Conservation (phyloP, 2,888 invertebrate genomes). For the Boloria selene region DNA sequence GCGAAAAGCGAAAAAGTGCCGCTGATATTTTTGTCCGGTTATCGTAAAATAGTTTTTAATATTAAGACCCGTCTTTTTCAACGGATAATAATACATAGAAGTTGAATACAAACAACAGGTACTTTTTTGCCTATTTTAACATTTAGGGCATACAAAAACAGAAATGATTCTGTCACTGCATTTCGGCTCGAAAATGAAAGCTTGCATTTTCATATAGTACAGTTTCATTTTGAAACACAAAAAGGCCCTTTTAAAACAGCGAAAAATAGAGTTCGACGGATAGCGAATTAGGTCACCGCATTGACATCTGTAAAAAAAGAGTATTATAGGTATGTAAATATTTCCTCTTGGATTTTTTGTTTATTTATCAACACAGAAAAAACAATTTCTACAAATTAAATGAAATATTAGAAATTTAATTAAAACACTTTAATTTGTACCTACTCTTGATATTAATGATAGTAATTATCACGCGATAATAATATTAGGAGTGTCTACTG, state of each 20-base stretch:
- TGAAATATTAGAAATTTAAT: too few relatives aligned
- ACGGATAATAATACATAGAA: too few relatives aligned
- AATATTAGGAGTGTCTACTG: too few relatives aligned
- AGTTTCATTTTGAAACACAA: constrained; percentile 28
- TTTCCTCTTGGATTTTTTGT: neutral
- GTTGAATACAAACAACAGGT: constrained; percentile 10
- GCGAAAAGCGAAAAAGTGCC: too few relatives aligned
- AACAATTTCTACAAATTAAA: too few relatives aligned
- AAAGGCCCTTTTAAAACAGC: constrained; percentile 25
- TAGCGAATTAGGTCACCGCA: constrained; percentile 27
- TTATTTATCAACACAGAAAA: neutral
- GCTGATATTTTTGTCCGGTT: too few relatives aligned
- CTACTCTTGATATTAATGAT: too few relatives aligned
- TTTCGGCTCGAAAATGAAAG: constrained; percentile 26
- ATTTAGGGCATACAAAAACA: constrained; percentile 28
- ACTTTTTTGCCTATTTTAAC: constrained; percentile 18
- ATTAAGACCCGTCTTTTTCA: too few relatives aligned
- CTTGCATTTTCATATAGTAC: constrained; percentile 26
- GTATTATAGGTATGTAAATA: constrained; percentile 1
- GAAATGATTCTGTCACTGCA: constrained; percentile 27
- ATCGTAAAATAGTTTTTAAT: too few relatives aligned
- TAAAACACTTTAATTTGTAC: too few relatives aligned
- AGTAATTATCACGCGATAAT: too few relatives aligned
- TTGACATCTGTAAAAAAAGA: constrained; percentile 18
- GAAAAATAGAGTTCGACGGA: constrained; percentile 31